Evolutionary conservation across 2,797 vertebrate species (phyloP), one percentile per base, ranked within the genome.

Genomic region (Lerista edwardsae): DNA sequence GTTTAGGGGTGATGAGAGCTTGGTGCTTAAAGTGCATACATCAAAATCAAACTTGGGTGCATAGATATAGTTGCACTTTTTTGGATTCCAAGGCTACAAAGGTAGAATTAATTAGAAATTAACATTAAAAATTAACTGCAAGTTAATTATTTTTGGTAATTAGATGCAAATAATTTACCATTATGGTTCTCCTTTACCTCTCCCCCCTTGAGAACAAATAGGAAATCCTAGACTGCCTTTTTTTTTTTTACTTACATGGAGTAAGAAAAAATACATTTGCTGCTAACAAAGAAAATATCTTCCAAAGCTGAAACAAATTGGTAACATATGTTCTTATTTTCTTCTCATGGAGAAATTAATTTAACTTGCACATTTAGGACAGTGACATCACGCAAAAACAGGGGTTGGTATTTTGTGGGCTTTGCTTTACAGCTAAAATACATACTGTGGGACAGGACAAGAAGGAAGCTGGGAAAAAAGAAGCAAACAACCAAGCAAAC

Each of bases 341-440:
- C 55, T 87, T 41, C 44, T 79, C 78, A 74, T 79, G 14, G 41
- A 81, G 78, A 67, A 84, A 75, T 62, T 78, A 87, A 74, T 39
- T 73, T 65, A 83, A 83, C 36, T 51, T 90, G 59, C 23, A 78
- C 2, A 36, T 23, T 29, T 75, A 75, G 83, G 85, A 89, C n/a
- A 68, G 44, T 86, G 87, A 86, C 25, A 31, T 5, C 80, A 51
- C 79, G 88, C 31, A 91, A 39, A 90, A 82, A 84, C 23, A 89
- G 65, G 23, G 47, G 36, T 8, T 39, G 15, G 25, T 71, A 85
- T 76, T 91, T 92, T 92, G 67, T 91, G 88, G 31, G 68, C 84
- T 44, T 80, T 93, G 36, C 61, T 92, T 91, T 87, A 84, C 25
- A 92, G 86, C 77, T 91, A 90, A 85, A 90, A 57, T 47, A 87